phyloP scores from a whole-genome alignment of 2,797 vertebrate species.

The Coregonus suidteri region DNA sequence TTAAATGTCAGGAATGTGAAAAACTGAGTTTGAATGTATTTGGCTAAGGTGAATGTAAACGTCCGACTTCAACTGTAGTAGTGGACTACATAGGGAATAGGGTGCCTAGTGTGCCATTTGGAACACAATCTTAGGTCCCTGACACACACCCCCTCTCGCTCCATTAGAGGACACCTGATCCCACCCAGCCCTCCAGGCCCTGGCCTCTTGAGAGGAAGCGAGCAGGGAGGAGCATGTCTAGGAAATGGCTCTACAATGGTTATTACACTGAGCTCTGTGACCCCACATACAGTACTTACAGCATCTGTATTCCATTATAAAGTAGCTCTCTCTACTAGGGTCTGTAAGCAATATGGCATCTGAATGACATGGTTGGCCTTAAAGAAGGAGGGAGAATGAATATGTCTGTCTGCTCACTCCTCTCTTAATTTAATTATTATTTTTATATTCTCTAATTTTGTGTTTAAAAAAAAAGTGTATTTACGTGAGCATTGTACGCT shows the following conservation, averaged over 20 bases:
- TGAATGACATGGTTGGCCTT: slow-evolving; percentile 26
- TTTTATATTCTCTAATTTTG: neutral
- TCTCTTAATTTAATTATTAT: neutral
- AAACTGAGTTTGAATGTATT: no score
- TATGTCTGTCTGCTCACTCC: neutral
- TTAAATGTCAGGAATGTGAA: no score
- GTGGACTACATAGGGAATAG: no score
- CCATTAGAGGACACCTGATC: slow-evolving; percentile 80
- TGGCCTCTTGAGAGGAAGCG: slow-evolving; percentile 46
- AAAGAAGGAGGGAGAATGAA: no score
- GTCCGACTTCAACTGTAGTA: no score
- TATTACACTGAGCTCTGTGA: slow-evolving; percentile 47
- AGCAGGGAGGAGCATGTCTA: slow-evolving; percentile 25
- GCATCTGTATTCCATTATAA: slow-evolving; percentile 56
- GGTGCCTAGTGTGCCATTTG: neutral
- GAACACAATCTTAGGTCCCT: slow-evolving; percentile 53
- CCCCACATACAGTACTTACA: slow-evolving; percentile 58
- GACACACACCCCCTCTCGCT: slow-evolving; percentile 56
- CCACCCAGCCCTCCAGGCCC: slow-evolving; percentile 32
- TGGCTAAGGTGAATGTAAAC: no score
- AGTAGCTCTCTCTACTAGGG: slow-evolving; percentile 48
- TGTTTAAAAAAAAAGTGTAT: slow-evolving; percentile 10
- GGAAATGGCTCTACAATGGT: slow-evolving; percentile 63
- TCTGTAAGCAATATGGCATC: slow-evolving; percentile 63
- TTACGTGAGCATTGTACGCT: slow-evolving; percentile 26